Evolutionary conservation across 2,797 vertebrate genomes (phyloP), one percentile per base, ranked within the genome.

Genomic region (Tamandua tetradactyla): DNA sequence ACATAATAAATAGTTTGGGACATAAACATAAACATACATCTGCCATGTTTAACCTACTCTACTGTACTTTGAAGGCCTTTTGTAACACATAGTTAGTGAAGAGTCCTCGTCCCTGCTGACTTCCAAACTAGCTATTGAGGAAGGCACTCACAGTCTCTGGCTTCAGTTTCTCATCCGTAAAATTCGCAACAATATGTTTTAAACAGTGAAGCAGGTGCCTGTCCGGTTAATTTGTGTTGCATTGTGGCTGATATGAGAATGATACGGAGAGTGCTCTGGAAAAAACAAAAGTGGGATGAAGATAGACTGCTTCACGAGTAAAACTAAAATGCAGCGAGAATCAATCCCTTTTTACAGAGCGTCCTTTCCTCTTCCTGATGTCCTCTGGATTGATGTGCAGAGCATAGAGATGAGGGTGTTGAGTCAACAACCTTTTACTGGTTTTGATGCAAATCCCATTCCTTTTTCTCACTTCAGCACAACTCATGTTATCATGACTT

Each of bases 111-210:
- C 84, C 15, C 79, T 91, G n/a, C 80, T 95, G 52, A 74, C 7
- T 61, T 92, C 30, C 30, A 62, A 47, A 37, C 66, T 59, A 85
- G 30, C 62, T 27, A 20, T 78, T 8, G 11, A 88, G 25, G 42
- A 78, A 93, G 55, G 69, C 52, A 49, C 37, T 0, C 1, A 68
- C 2, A n/a, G 15, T 27, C 47, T 86, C 66, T 52, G 23, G 25
- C 76, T 93, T 94, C 82, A 87, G 52, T 91, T 87, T 92, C 86
- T 94, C 47, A 59, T 23, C 49, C 93, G 62, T 64, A 90, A 87
- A 42, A 59, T 22, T 23, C 83, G 37, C 47, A 66, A 66, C 64
- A 87, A 71, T 83, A 78, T 55, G 23, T 0, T 42, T 40, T 59
- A 44, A 61, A 72, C 22, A 40, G 17, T 7, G 64, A 95, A 83